These are phyloP conservation scores for Brachylomia viminalis DNA, from an alignment of 2,888 invertebrate species.

Conservation along the genomic window DNA sequence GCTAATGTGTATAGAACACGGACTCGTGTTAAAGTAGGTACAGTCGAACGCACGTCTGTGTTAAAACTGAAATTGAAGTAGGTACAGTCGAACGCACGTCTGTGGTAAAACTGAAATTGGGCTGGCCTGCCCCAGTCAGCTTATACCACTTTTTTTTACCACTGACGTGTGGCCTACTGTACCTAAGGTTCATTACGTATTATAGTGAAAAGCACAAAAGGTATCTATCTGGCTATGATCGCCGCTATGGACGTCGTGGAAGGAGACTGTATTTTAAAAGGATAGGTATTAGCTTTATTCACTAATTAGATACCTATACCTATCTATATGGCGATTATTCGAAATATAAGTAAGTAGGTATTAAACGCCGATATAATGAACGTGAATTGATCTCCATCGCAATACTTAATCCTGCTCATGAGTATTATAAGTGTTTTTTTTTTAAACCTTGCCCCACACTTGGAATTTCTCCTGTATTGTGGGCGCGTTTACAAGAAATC, in stretches of 20 bases:
- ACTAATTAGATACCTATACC: too few species aligned
- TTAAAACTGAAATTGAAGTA: too few species aligned
- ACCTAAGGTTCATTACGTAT: neutral
- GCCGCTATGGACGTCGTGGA: neutral
- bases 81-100: neutral
- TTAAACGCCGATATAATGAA: neutral
- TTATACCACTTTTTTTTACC: neutral
- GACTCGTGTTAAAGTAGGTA: neutral
- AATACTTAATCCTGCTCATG: too few species aligned
- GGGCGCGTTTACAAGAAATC: too few species aligned
- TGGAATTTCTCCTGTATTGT: too few species aligned
- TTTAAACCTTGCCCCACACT: too few species aligned
- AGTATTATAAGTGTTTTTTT: too few species aligned
- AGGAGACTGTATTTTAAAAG: neutral
- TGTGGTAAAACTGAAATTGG: neutral
- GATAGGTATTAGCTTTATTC: neutral
- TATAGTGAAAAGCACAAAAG: neutral
- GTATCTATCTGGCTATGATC: neutral
- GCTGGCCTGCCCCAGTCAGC: neutral
- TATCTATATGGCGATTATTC: neutral
- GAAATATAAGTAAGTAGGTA: neutral
- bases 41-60: neutral
- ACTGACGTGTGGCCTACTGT: neutral
- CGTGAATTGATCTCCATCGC: neutral
- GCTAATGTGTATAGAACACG: slow-evolving; percentile 1